Conservation (phyloP, 2,797 vertebrate species). For the Danio tinwini region DNA sequence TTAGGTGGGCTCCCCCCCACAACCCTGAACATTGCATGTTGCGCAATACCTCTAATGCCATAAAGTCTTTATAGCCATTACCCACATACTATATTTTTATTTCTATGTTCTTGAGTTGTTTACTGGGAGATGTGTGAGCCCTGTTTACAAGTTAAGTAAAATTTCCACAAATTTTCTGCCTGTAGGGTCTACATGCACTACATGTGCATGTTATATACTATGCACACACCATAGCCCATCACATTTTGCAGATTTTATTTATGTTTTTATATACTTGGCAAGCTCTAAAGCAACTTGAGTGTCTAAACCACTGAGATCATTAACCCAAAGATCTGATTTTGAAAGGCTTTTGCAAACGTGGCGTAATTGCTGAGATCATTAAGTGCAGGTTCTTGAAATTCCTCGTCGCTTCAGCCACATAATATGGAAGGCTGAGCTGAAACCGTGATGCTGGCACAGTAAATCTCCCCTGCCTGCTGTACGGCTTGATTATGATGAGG, state of each 20-base stretch:
- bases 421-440: conserved; percentile 28
- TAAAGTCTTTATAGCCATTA: conserved; percentile 46
- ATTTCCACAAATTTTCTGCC: conserved; percentile 46
- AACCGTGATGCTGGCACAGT: neutral
- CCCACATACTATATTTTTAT: conserved; percentile 50
- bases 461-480: conserved; percentile 45
- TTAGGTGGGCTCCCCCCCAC: neutral
- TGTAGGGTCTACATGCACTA: conserved; percentile 7
- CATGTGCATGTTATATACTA: conserved; percentile 7
- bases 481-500: conserved; percentile 51
- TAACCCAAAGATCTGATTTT: conserved; percentile 30
- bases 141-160: conserved; percentile 51
- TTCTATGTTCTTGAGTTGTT: conserved; percentile 41
- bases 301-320: conserved; percentile 14
- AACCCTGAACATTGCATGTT: conserved; percentile 13
- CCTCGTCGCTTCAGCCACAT: conserved; percentile 5
- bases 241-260: neutral
- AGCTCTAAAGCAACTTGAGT: neutral
- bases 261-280: conserved; percentile 21
- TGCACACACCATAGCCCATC: neutral
- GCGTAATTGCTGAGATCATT: conserved; percentile 36
- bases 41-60: conserved; percentile 30
- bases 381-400: conserved; percentile 43
- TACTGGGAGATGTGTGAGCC: conserved; percentile 37
- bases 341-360: conserved; percentile 30